phyloP scores from a whole-genome alignment of 2,113 vertebrate genomes.

The Thunnus maccoyii region DNA sequence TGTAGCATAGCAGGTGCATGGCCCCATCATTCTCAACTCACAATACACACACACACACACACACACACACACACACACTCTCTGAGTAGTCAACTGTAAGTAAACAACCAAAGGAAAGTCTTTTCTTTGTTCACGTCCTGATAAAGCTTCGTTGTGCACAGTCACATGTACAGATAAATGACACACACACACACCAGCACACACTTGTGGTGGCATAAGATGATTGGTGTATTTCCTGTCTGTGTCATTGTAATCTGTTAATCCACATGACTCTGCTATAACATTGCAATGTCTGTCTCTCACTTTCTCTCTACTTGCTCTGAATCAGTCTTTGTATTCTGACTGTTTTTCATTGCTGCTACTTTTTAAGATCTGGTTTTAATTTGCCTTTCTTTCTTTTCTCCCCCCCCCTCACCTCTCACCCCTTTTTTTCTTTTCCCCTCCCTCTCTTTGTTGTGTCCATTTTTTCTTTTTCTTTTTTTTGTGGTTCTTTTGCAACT shows the following conservation, averaged over 20 bases:
- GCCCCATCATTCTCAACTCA: constrained; percentile 64
- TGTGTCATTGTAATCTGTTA: constrained; percentile 72
- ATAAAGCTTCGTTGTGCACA: constrained; percentile 38
- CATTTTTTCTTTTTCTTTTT: constrained; percentile 33
- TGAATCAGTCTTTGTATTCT: constrained; percentile 70
- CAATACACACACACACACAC: constrained; percentile 6
- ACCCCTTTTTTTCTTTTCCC: constrained; percentile 33
- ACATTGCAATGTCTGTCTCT: constrained; percentile 69
- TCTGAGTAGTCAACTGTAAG: constrained; percentile 62
- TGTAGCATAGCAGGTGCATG: constrained; percentile 70
- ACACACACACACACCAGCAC: constrained; percentile 26
- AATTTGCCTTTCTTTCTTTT: constrained; percentile 77
- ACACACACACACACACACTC: background rate
- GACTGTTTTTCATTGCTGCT: constrained; percentile 78
- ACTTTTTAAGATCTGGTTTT: constrained; percentile 79
- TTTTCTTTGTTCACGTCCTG: background rate
- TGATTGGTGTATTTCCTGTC: constrained; percentile 61
- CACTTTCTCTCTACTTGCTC: constrained; percentile 66
- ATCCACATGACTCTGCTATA: constrained; percentile 58
- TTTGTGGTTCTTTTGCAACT: constrained; percentile 53
- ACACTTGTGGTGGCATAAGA: background rate
- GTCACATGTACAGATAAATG: constrained; percentile 1
- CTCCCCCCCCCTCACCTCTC: constrained; percentile 8
- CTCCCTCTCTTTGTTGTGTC: constrained; percentile 55
- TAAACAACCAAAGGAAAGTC: constrained; percentile 49